Conservation (phyloP, 2,888 invertebrate species). For the Chrysolina americana region DNA sequence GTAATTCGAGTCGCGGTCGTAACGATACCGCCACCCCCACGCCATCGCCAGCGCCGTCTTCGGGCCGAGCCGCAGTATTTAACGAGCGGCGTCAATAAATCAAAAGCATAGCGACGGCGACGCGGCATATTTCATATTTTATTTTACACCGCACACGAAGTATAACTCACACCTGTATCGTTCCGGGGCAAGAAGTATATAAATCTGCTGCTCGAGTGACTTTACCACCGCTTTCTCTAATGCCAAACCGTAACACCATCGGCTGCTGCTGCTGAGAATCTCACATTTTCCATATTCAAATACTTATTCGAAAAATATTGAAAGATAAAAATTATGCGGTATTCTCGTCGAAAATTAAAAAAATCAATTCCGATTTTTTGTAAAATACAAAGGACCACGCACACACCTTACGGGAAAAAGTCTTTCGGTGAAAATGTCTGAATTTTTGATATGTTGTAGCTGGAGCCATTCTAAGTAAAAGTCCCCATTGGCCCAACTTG, state of each 20-base stretch:
- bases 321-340: too few relatives aligned
- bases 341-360: too few relatives aligned
- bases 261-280: background rate
- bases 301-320: too few relatives aligned
- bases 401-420: too few relatives aligned
- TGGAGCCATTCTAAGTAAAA: too few relatives aligned
- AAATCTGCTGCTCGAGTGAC: slow-evolving; percentile 46
- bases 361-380: too few relatives aligned
- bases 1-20: slow-evolving; percentile 18
- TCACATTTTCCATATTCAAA: background rate
- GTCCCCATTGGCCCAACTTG: too few relatives aligned
- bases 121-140: slow-evolving; percentile 68
- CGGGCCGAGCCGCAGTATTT: slow-evolving; percentile 59
- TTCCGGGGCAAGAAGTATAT: slow-evolving; percentile 52
- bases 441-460: too few relatives aligned
- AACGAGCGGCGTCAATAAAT: slow-evolving; percentile 68
- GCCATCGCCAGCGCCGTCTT: slow-evolving; percentile 3
- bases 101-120: slow-evolving; percentile 57
- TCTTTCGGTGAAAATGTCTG: too few relatives aligned
- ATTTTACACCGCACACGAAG: slow-evolving; percentile 59
- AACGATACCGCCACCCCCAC: slow-evolving; percentile 7
- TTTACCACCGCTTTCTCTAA: slow-evolving; percentile 10
- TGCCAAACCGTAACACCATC: slow-evolving; percentile 18
- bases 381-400: too few relatives aligned
- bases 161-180: slow-evolving; percentile 68